Base-by-base conservation (phyloP, 2,888 invertebrate species). In the Fissipunctia ypsillon region DNA sequence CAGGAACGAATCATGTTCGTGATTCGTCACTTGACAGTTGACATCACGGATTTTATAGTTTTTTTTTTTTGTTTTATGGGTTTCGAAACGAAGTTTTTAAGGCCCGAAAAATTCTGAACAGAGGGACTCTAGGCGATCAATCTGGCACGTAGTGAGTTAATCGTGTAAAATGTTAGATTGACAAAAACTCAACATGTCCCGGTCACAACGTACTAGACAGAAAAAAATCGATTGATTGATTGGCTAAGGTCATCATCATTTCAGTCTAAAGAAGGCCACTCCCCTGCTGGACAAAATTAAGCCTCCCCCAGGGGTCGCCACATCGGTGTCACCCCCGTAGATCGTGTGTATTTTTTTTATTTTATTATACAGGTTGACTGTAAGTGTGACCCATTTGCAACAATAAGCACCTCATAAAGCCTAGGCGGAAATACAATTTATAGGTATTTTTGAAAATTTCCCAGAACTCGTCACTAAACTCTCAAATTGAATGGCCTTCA, bases 11-110 rank as follows among this genome's bases (percentile, higher is more conserved):
- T 14, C 12, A 31, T 19, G 41, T 59, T 59, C 50, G 1, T 79
- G 52, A 48, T 25, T 72, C 72, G 75, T 75, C 75, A 75, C 50
- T 73, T 56, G 73, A 54, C 28, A 73, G 19, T 54, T 64, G 12
- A 73, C 28, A 54, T 73, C 9, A 9, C 2, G 1, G n/a, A n/a
- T n/a, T n/a, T n/a, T n/a, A n/a, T 38, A 6, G 5, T 16, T 52
- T 73, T 54, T 61, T 22, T 28, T 28, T 16, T 35, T 35, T 19
- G 0, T n/a, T n/a, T n/a, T n/a, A 52, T 12, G 3, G 16, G 19
- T 22, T 38, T 16, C 2, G 25, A 28, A 45, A 48, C 45, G 1
- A 12, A 12, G 54, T 14, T 45, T 35, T 35, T 61, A 12, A 0
- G 14, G 4, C n/a, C n/a, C 12, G 22, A 31, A 31, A 12, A 22